Conservation (phyloP, 2,888 invertebrate genomes). For the Cheilosia impressa region DNA sequence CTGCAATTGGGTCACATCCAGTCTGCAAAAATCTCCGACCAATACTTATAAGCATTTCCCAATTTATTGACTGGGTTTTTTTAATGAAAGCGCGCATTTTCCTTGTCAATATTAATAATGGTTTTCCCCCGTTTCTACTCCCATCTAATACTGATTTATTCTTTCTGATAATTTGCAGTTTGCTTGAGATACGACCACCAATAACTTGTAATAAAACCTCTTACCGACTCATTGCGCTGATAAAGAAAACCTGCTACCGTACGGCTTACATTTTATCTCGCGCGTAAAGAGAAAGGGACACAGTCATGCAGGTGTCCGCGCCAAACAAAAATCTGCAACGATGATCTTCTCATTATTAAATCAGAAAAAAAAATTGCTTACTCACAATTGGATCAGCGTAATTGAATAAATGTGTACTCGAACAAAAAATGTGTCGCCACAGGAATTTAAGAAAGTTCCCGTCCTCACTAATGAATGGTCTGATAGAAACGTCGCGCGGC, state of each 20-base stretch:
- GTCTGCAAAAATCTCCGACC: no score
- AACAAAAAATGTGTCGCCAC: neutral
- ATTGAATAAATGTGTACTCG: neutral
- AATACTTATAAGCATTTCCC: no score
- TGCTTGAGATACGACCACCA: neutral
- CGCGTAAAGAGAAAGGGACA: conserved; percentile 19
- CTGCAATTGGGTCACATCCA: no score
- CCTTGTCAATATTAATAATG: neutral
- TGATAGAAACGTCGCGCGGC: neutral
- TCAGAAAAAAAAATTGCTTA: conserved; percentile 8
- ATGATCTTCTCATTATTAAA: conserved; percentile 49
- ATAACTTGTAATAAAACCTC: neutral
- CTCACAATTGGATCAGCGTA: conserved; percentile 12
- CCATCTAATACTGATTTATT: neutral
- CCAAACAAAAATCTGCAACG: neutral
- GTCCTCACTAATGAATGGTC: neutral
- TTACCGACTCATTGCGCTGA: neutral
- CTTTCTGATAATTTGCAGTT: neutral
- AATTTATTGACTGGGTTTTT: no score
- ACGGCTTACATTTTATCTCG: neutral
- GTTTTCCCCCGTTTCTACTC: neutral
- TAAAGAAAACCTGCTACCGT: neutral
- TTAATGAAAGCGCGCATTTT: neutral
- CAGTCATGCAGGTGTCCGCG: conserved; percentile 24
- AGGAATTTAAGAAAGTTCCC: conserved; percentile 30